A percentile compares a stretch with the other conserved stretches of the same genome.
Evolutionary conservation across 2,797 vertebrate genomes (phyloP).

Genomic region (Choloepus didactylus): DNA sequence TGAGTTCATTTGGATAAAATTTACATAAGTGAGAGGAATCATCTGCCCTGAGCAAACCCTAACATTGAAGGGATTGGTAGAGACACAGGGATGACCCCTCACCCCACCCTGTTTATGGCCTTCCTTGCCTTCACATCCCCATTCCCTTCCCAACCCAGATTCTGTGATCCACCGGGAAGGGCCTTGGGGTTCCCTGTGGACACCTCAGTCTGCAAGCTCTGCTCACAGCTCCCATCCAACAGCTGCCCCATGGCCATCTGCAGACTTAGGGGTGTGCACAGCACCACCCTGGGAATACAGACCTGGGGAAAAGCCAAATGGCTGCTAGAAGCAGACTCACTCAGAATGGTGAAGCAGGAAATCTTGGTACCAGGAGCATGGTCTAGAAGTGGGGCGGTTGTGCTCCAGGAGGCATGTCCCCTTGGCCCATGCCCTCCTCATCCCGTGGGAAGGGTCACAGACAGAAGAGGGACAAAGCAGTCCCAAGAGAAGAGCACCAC

Average conservation of each 20-base stretch:
- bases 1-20: not conserved
- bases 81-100: no score
- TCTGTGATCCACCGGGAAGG: not conserved
- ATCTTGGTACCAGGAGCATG: not conserved
- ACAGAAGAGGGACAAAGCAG: not conserved
- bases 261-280: no score
- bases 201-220: not conserved
- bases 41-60: not conserved
- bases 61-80: not conserved
- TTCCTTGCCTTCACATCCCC: not conserved
- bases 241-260: not conserved
- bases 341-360: not conserved
- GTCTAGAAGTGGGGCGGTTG: not conserved
- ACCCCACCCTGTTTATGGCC: not conserved
- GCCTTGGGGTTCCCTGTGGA: not conserved
- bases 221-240: no score
- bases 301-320: not conserved
- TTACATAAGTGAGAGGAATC: conserved; percentile 10
- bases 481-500: not conserved
- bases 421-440: not conserved
- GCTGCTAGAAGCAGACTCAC: not conserved
- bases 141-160: not conserved
- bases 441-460: not conserved
- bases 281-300: not conserved
- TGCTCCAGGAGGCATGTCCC: not conserved